These are phyloP conservation scores for Thunnus maccoyii DNA, from an alignment of 2,113 vertebrate genomes.

Conservation along the genomic window DNA sequence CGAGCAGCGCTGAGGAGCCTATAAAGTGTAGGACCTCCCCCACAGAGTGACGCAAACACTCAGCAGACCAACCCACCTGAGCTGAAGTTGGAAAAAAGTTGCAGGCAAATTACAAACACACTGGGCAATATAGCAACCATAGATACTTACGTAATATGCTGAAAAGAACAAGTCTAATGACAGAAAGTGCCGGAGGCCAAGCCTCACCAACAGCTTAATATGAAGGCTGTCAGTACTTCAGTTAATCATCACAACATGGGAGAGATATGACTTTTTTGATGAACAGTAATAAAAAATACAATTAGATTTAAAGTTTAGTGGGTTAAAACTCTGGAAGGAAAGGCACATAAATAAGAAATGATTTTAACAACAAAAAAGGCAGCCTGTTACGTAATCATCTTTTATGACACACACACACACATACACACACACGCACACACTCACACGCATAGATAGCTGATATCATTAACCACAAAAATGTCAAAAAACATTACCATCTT, in stretches of 20 bases:
- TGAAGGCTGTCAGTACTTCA: slow-evolving; percentile 21
- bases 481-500: neutral
- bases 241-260: slow-evolving; percentile 6
- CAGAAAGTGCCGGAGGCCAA: slow-evolving; percentile 41
- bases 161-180: slow-evolving; percentile 48
- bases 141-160: slow-evolving; percentile 69
- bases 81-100: slow-evolving; percentile 35
- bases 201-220: slow-evolving; percentile 26
- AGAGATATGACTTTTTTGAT: neutral
- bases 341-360: neutral
- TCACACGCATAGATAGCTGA: neutral
- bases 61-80: slow-evolving; percentile 36
- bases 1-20: slow-evolving; percentile 66
- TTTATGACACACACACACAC: neutral
- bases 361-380: neutral
- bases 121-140: slow-evolving; percentile 65
- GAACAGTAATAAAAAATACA: slow-evolving; percentile 11
- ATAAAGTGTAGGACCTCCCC: slow-evolving; percentile 67
- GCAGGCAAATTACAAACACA: slow-evolving; percentile 55
- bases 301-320: neutral
- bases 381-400: too few relatives aligned
- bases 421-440: neutral
- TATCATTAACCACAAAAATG: neutral
- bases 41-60: slow-evolving; percentile 50
- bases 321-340: neutral